A percentile compares a stretch with the other conserved stretches of the same genome.
Conservation (phyloP, 2,888 invertebrate species). For the Cecidostiba fungosa region DNA sequence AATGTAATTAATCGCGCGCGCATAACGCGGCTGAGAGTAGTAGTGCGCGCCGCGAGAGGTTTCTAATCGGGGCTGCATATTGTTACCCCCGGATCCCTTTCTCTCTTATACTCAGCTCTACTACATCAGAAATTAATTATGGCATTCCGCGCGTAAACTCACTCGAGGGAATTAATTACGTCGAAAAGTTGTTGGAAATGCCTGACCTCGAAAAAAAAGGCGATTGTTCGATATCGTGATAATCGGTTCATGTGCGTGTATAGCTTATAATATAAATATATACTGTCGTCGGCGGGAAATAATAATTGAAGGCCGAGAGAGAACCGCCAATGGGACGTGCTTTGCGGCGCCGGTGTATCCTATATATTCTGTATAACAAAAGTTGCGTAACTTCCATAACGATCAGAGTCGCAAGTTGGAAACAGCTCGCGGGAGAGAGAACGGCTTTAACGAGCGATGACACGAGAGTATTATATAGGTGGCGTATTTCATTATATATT, state of each 20-base stretch:
- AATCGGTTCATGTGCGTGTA: no score
- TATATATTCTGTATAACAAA: conserved; percentile 19
- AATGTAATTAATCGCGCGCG: conserved; percentile 79
- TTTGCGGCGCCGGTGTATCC: background rate
- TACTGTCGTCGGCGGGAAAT: background rate
- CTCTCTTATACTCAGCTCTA: conserved; percentile 58
- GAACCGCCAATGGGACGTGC: background rate
- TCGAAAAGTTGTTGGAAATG: conserved; percentile 79
- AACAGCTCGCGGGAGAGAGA: conserved; percentile 19
- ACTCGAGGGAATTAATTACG: conserved; percentile 78
- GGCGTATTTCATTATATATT: conserved; percentile 16
- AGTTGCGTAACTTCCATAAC: conserved; percentile 57
- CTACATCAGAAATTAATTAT: conserved; percentile 78
- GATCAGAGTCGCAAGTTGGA: conserved; percentile 24
- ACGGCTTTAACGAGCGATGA: conserved; percentile 3
- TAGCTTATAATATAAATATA: no score
- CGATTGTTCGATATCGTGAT: background rate
- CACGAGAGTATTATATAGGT: background rate
- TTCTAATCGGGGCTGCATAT: conserved; percentile 78
- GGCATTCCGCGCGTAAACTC: conserved; percentile 79
- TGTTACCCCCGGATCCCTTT: conserved; percentile 70
- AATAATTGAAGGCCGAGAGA: background rate
- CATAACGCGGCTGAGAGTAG: conserved; percentile 64
- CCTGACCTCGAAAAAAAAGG: no score
- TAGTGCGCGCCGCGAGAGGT: conserved; percentile 63